Conservation (phyloP, 2,888 invertebrate genomes). For the Petrolisthes cinctipes region DNA sequence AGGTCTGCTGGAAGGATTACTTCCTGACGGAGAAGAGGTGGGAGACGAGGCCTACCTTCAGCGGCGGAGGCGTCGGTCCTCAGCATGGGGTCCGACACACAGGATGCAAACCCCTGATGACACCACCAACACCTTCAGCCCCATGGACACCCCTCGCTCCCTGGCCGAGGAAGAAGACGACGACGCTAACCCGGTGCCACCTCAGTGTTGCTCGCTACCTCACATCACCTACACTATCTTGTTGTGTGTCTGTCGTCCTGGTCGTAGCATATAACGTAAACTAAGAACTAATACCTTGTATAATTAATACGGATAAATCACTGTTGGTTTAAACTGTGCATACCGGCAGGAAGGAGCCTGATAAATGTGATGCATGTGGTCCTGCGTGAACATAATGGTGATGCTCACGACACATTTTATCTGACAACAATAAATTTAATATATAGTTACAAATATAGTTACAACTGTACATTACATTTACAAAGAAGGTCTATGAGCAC, state of each 20-base stretch:
- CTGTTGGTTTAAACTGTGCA: background rate
- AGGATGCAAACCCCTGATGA: conserved; percentile 39
- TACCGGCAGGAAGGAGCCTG: background rate
- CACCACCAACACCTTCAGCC: conserved; percentile 49
- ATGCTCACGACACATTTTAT: background rate
- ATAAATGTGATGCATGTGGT: background rate
- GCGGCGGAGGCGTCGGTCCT: conserved; percentile 43
- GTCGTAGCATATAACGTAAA: background rate
- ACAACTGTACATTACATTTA: no score
- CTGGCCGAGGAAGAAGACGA: conserved; percentile 40
- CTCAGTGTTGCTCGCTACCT: conserved; percentile 3
- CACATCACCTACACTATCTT: background rate
- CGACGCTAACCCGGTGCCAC: conserved; percentile 30
- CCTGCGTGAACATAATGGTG: background rate
- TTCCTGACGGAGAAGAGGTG: conserved; percentile 49
- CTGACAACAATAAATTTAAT: background rate
- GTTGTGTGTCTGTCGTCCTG: background rate
- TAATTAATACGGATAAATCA: background rate
- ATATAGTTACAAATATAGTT: no score
- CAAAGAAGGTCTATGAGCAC: background rate
- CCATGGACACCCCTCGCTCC: conserved; percentile 51
- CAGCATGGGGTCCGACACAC: conserved; percentile 35
- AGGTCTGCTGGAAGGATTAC: conserved; percentile 59
- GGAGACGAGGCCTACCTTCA: conserved; percentile 39
- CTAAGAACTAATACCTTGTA: background rate